Percentiles rank a stretch among this genome's conserved stretches.
These are phyloP conservation scores for Caenorhabditis sulstoni DNA, from an alignment of 2,888 invertebrate species.

Conservation along the genomic window DNA sequence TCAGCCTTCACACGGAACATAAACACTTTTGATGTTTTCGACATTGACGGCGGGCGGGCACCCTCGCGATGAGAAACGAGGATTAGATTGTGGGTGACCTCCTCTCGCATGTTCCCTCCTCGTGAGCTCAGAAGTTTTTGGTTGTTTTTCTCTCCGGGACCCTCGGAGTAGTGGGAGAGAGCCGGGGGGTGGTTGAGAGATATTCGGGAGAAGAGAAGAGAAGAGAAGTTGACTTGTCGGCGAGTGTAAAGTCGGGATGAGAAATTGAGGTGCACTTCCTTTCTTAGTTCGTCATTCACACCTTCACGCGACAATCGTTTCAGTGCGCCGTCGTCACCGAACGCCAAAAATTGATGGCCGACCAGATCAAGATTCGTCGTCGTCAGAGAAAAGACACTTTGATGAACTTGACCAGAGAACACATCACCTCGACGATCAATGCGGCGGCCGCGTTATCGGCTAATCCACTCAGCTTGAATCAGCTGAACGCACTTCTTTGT, in stretches of 20 bases:
- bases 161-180: constrained; percentile 4
- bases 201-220: constrained; percentile 2
- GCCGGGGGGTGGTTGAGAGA: background rate
- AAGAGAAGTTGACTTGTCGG: background rate
- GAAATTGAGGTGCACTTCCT: constrained; percentile 29
- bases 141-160: constrained; percentile 39
- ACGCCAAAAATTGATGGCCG: constrained; percentile 79
- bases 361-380: constrained; percentile 79
- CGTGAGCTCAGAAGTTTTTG: constrained; percentile 49
- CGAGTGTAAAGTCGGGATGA: constrained; percentile 40
- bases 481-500: constrained; percentile 65
- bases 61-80: constrained; percentile 51
- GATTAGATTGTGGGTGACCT: constrained; percentile 56
- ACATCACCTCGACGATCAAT: constrained; percentile 68
- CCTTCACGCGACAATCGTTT: constrained; percentile 28
- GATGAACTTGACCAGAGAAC: constrained; percentile 75
- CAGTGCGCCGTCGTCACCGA: constrained; percentile 78
- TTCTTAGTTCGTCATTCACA: background rate
- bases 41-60: constrained; percentile 38
- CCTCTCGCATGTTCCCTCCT: constrained; percentile 36
- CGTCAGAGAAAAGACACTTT: constrained; percentile 77
- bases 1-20: constrained; percentile 47
- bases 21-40: constrained; percentile 59
- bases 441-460: constrained; percentile 68
- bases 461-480: constrained; percentile 50